A percentile compares a stretch with the other conserved stretches of the same genome.
Conservation (phyloP, 2,113 vertebrate species). For the Xiphorhynchus elegans region DNA sequence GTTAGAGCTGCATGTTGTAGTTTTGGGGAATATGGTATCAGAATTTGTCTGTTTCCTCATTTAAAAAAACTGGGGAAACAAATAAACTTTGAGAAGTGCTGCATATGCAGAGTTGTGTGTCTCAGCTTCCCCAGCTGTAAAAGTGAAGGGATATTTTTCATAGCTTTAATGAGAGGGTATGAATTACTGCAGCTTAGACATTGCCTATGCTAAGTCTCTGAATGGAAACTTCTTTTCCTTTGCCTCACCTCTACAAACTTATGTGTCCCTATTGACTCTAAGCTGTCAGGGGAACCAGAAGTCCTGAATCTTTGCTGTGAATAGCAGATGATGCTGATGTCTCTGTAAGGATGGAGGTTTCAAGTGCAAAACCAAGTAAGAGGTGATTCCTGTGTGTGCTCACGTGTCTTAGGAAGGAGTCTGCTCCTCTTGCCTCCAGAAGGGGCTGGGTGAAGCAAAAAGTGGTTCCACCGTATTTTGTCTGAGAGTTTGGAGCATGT, state of each 20-base stretch:
- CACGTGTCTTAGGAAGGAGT: background rate
- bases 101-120: background rate
- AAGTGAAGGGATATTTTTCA: background rate
- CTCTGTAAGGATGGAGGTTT: background rate
- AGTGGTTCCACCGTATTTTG: background rate
- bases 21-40: rapidly evolving
- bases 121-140: background rate
- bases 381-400: background rate
- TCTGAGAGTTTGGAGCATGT: background rate
- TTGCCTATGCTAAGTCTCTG: background rate
- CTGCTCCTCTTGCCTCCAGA: background rate
- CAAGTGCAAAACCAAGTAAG: background rate
- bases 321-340: background rate
- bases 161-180: background rate
- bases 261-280: background rate
- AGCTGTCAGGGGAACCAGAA: background rate
- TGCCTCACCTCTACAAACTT: background rate
- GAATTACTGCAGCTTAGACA: background rate
- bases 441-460: background rate
- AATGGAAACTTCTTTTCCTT: background rate
- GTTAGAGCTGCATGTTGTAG: background rate
- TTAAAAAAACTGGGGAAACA: background rate
- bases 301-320: background rate
- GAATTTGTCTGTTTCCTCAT: background rate
- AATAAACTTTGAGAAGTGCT: background rate